phyloP scores from a whole-genome alignment of 2,113 vertebrate species.

The Myanophis thanlyinensis region DNA sequence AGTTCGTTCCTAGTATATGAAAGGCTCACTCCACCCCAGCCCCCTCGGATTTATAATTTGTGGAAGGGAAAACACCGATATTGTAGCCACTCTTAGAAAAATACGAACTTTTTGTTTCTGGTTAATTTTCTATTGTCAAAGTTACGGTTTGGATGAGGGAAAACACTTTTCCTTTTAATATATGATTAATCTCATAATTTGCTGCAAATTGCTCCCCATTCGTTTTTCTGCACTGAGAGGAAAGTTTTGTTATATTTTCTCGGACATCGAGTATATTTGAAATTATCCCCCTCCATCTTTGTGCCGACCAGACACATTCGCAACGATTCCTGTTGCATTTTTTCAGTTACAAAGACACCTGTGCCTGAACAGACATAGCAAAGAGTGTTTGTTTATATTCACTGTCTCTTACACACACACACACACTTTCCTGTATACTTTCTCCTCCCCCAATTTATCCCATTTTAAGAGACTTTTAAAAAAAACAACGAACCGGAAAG shows the following conservation, averaged over 20 bases:
- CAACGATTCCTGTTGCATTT: no score
- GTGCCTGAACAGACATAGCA: conserved; percentile 2
- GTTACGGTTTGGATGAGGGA: neutral
- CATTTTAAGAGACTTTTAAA: neutral
- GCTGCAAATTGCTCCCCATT: neutral
- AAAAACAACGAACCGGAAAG: neutral
- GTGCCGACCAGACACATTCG: neutral
- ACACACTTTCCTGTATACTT: neutral
- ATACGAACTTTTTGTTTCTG: no score
- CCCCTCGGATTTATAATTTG: neutral
- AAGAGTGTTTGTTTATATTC: neutral
- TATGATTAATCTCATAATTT: conserved; percentile 7
- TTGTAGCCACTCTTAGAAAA: neutral
- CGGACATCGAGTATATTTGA: conserved; percentile 53
- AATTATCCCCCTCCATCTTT: neutral
- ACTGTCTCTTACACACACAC: neutral
- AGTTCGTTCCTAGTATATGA: neutral
- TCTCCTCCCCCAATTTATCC: neutral
- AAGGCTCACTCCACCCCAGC: neutral
- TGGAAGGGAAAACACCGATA: neutral
- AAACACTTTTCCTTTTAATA: accelerated
- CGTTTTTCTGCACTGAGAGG: neutral
- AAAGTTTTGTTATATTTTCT: conserved; percentile 36
- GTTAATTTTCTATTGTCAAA: neutral
- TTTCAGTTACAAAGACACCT: neutral